A percentile compares a stretch with the other conserved stretches of the same genome.
phyloP scores from a whole-genome alignment of 1,140 invertebrate species.

The Hycleus cichorii region DNA sequence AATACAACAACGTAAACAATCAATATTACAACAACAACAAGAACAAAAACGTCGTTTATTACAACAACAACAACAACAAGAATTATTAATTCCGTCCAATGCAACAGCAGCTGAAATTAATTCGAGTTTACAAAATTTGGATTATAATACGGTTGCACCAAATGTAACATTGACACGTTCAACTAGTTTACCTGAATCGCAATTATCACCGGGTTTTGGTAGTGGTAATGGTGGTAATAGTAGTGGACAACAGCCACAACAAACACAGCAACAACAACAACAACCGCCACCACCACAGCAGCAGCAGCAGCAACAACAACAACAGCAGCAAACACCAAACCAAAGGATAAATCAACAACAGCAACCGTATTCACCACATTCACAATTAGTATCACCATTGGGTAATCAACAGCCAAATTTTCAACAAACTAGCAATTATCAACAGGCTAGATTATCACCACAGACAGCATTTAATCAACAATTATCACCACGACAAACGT shows the following conservation, averaged over 20 bases:
- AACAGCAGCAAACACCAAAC: conserved; percentile 30
- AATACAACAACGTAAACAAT: conserved; percentile 26
- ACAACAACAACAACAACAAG: conserved; percentile 63
- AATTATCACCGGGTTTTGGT: conserved; percentile 58
- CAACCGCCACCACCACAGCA: conserved; percentile 39
- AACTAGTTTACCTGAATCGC: conserved; percentile 60
- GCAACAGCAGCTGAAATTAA: conserved; percentile 55
- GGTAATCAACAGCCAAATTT: conserved; percentile 26
- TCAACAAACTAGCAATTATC: conserved; percentile 31
- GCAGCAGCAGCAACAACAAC: conserved; percentile 40
- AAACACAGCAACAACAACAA: conserved; percentile 39
- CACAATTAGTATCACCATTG: conserved; percentile 40
- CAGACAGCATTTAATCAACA: conserved; percentile 36
- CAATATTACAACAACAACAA: conserved; percentile 37
- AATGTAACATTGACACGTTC: conserved; percentile 68
- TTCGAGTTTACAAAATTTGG: conserved; percentile 58
- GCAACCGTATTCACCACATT: conserved; percentile 44
- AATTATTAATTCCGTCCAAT: conserved; percentile 58
- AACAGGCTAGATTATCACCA: conserved; percentile 32
- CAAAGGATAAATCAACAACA: conserved; percentile 39
- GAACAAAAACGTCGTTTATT: conserved; percentile 46
- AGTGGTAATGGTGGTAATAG: neutral
- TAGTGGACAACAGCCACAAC: conserved; percentile 17
- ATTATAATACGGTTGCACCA: conserved; percentile 69
- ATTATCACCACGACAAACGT: conserved; percentile 33